Conservation (phyloP, 2,888 invertebrate species). For the Eilema griseolum region DNA sequence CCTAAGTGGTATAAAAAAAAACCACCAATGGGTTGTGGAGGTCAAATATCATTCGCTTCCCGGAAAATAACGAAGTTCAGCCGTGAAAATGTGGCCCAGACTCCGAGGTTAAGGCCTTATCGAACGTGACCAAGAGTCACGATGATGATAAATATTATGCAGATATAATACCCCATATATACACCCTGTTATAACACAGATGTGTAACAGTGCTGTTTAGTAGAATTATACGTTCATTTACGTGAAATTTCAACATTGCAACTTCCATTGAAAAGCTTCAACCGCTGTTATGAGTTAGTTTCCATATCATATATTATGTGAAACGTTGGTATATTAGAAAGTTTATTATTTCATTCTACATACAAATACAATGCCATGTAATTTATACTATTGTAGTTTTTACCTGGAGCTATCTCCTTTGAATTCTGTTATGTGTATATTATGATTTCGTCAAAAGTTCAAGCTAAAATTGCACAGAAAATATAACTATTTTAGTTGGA, state of each 20-base stretch:
- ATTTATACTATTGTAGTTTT: no score
- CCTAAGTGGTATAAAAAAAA: no score
- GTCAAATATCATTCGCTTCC: no score
- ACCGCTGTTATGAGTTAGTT: slow-evolving; percentile 40
- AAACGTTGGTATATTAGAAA: slow-evolving; percentile 29
- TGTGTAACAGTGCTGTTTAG: slow-evolving; percentile 31
- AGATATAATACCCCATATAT: neutral
- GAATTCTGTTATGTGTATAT: neutral
- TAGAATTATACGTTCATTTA: slow-evolving; percentile 33
- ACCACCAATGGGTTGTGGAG: no score
- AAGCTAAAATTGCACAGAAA: neutral
- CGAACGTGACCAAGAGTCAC: no score
- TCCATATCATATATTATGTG: slow-evolving; percentile 20
- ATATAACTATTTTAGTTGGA: no score
- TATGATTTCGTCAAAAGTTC: neutral
- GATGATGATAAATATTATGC: no score
- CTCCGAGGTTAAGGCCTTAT: no score
- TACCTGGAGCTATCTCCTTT: slow-evolving; percentile 22
- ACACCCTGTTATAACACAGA: slow-evolving; percentile 22
- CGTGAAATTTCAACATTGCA: slow-evolving; percentile 26
- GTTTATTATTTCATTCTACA: slow-evolving; percentile 23
- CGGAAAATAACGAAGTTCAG: no score
- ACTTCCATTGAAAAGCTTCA: slow-evolving; percentile 28
- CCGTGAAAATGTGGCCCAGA: no score
- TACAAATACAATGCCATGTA: no score